These are phyloP conservation scores for Microtus montanus DNA, from an alignment of 2,113 vertebrate species.

Conservation along the genomic window DNA sequence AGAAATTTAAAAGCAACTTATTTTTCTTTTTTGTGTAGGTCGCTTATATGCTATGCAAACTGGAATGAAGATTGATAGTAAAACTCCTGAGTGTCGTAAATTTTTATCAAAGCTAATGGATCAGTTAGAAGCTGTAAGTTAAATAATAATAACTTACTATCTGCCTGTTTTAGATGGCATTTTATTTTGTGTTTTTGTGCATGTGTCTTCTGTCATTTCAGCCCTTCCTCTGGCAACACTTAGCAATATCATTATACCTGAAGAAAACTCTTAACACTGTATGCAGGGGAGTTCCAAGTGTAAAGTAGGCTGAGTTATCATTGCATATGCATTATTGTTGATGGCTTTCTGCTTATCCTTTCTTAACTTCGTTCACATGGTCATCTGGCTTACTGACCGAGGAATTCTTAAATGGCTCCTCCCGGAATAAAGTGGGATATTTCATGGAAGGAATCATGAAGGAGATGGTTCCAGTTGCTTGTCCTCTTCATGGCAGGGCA, in stretches of 20 bases:
- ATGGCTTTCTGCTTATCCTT: too few species aligned
- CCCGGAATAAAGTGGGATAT: too few species aligned
- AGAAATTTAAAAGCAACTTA: background rate
- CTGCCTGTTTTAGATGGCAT: slow-evolving; percentile 47
- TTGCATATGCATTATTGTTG: background rate
- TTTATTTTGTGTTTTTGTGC: slow-evolving; percentile 41
- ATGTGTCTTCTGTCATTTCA: background rate
- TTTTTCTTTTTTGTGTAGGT: slow-evolving; percentile 85
- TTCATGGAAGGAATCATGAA: too few species aligned
- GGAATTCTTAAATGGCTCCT: too few species aligned
- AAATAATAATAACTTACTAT: slow-evolving; percentile 47
- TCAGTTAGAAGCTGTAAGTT: slow-evolving; percentile 96
- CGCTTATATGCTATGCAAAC: slow-evolving; percentile 98
- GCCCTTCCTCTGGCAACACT: background rate
- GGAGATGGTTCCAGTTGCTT: too few species aligned
- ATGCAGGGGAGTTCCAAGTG: background rate
- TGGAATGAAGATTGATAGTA: slow-evolving; percentile 98
- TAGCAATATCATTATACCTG: background rate
- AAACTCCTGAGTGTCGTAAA: slow-evolving; percentile 96
- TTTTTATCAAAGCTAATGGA: slow-evolving; percentile 98
- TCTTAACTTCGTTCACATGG: too few species aligned
- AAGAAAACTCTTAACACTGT: background rate
- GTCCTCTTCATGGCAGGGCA: too few species aligned
- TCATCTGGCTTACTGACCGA: too few species aligned
- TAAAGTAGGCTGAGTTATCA: background rate